Conservation (phyloP, 2,113 vertebrate species). For the Oreocharis arfaki region DNA sequence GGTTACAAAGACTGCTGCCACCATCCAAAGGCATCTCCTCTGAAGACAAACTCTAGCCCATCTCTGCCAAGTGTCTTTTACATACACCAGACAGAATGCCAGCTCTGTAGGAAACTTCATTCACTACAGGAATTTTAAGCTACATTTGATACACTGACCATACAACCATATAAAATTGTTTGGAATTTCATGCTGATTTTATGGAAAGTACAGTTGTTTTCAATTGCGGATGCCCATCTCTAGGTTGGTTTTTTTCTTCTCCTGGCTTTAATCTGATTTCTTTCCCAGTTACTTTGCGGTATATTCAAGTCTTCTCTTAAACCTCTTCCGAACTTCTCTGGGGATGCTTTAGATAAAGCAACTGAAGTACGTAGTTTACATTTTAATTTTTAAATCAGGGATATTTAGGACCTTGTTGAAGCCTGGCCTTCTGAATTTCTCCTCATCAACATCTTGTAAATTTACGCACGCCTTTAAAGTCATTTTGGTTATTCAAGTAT, state of each 20-base stretch:
- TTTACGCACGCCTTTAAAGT: not conserved
- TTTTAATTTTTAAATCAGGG: not conserved
- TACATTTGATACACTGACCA: constrained; percentile 42
- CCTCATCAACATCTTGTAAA: not conserved
- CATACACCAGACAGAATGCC: not conserved
- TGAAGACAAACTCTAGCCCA: not conserved
- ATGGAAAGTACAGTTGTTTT: constrained; percentile 56
- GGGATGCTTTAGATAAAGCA: not conserved
- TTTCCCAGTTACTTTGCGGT: constrained; percentile 27
- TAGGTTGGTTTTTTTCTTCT: not conserved
- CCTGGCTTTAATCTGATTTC: constrained; percentile 26
- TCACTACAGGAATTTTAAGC: constrained; percentile 20
- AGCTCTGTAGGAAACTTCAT: not conserved
- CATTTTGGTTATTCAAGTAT: not conserved
- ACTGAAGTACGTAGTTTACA: not conserved
- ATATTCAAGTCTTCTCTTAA: constrained; percentile 9
- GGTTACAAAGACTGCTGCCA: not conserved
- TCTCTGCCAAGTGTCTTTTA: not conserved
- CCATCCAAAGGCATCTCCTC: not conserved
- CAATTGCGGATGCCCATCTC: constrained; percentile 33
- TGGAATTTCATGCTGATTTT: constrained; percentile 59
- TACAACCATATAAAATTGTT: constrained; percentile 45
- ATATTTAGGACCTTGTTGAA: not conserved
- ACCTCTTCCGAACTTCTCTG: not conserved
- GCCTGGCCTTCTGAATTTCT: not conserved